Conservation (phyloP, 2,888 invertebrate genomes). For the Cremastobaeus sp. region DNA sequence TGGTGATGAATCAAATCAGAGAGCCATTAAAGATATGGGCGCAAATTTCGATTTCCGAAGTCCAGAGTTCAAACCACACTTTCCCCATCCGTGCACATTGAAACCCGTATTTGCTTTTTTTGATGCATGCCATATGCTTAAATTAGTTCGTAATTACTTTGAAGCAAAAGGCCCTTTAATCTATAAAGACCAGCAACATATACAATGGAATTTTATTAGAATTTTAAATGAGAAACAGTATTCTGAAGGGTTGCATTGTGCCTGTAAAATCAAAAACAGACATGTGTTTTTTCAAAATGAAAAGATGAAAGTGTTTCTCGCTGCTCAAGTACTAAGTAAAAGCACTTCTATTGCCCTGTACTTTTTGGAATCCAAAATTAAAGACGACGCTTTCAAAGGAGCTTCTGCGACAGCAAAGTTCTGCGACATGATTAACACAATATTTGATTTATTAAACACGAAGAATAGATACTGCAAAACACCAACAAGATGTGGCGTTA, state of each 20-base stretch:
- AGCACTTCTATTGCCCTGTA: slow-evolving; percentile 60
- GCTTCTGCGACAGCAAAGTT: slow-evolving; percentile 53
- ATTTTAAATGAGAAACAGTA: not conserved
- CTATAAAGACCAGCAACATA: slow-evolving; percentile 22
- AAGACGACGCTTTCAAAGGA: not conserved
- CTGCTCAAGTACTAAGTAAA: slow-evolving; percentile 60
- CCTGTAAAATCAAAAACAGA: slow-evolving; percentile 55
- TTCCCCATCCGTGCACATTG: slow-evolving; percentile 11
- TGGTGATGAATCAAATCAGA: slow-evolving; percentile 37
- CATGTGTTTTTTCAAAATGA: slow-evolving; percentile 56
- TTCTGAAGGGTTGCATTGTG: not conserved
- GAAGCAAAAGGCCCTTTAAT: slow-evolving; percentile 9
- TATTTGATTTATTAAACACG: slow-evolving; percentile 65
- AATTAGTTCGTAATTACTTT: slow-evolving; percentile 43
- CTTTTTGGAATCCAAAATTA: slow-evolving; percentile 33
- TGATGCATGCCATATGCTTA: slow-evolving; percentile 51
- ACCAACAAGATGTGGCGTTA: not conserved
- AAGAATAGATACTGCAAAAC: not conserved
- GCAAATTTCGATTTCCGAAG: slow-evolving; percentile 6
- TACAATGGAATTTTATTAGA: slow-evolving; percentile 35
- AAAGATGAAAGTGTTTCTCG: slow-evolving; percentile 62
- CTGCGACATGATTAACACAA: slow-evolving; percentile 59
- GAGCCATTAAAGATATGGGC: slow-evolving; percentile 30
- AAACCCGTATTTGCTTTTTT: slow-evolving; percentile 31
- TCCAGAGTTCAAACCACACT: not conserved